Evolutionary conservation across 2,888 invertebrate genomes (phyloP).

Genomic region (Desoria tigrina): DNA sequence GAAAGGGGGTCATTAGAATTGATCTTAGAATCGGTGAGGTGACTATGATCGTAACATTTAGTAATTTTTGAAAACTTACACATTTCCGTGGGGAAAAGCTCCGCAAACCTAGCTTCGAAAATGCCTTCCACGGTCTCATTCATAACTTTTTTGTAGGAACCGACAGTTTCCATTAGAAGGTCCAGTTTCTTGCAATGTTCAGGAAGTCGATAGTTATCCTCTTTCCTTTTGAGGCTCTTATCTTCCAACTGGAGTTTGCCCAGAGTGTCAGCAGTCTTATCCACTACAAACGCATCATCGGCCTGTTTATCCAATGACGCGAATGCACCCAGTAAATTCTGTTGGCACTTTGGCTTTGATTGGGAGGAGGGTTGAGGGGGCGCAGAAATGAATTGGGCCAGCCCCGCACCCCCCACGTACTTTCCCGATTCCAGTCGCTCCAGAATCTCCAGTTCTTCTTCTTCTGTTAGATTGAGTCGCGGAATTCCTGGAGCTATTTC

Average conservation of each 20-base stretch:
- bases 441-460: conserved; percentile 18
- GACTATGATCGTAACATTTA: no score
- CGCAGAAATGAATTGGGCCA: conserved; percentile 8
- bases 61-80: no score
- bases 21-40: no score
- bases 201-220: background rate
- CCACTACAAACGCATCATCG: no score
- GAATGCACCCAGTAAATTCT: conserved; percentile 10
- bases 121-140: background rate
- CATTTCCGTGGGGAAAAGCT: no score
- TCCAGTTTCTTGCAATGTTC: background rate
- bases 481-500: background rate
- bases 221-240: background rate
- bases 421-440: conserved; percentile 20
- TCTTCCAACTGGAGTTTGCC: no score
- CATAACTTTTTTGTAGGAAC: background rate
- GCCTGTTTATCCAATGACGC: no score
- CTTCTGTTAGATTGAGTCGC: conserved; percentile 5
- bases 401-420: conserved; percentile 6
- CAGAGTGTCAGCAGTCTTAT: no score
- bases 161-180: conserved; percentile 10
- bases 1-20: no score
- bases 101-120: conserved; percentile 11
- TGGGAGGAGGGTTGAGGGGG: no score
- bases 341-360: conserved; percentile 12